Conservation (phyloP, 2,113 vertebrate genomes). For the Potamarius usumacintae region DNA sequence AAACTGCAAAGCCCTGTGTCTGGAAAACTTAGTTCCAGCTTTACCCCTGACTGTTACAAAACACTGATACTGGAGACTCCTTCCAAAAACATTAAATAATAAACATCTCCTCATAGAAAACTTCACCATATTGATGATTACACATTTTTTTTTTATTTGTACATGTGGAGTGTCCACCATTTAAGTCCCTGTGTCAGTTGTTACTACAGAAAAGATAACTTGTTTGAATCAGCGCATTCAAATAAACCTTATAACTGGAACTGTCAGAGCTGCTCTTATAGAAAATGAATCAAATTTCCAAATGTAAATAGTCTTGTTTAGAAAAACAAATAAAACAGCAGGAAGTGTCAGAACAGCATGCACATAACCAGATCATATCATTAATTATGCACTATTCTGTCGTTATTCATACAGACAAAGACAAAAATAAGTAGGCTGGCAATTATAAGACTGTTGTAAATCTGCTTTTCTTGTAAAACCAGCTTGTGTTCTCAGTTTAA, state of each 20-base stretch:
- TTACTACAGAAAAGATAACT: neutral
- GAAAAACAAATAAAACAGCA: neutral
- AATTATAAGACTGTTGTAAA: neutral
- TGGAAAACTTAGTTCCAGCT: neutral
- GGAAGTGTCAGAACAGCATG: neutral
- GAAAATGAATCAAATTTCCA: neutral
- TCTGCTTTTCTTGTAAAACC: neutral
- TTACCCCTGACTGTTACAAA: neutral
- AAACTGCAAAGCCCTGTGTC: neutral
- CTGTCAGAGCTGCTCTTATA: neutral
- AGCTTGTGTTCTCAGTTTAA: neutral
- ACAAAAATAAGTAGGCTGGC: neutral
- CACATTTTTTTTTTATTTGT: neutral
- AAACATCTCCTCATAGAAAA: neutral
- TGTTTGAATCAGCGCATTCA: neutral
- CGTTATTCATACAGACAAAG: neutral
- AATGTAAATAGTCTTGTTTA: neutral
- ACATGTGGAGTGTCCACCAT: neutral
- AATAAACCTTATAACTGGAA: neutral
- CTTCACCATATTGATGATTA: neutral
- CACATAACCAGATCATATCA: neutral
- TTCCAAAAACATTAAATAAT: neutral
- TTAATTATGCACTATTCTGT: conserved; percentile 5
- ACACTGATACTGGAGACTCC: neutral
- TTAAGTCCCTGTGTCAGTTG: neutral